Evolutionary conservation across 1,140 invertebrate species (phyloP).

Genomic region (Paramacrobiotus metropolitanus): DNA sequence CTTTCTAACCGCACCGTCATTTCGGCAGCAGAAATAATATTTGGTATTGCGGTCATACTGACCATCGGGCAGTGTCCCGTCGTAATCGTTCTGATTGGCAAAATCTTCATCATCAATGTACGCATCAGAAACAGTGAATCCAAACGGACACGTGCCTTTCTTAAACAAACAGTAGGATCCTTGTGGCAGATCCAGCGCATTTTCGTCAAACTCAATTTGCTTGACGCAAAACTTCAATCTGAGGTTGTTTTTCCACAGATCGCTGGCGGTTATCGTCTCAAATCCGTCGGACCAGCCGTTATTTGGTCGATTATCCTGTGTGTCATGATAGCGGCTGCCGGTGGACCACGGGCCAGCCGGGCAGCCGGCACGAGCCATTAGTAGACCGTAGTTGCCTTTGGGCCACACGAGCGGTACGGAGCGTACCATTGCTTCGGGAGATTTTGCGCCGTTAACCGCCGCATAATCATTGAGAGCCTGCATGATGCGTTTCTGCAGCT

Average conservation of each 20-base stretch:
- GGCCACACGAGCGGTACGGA: no score
- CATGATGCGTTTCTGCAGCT: no score
- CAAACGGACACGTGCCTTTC: not conserved
- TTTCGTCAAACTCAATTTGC: not conserved
- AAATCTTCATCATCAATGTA: not conserved
- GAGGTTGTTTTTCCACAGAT: not conserved
- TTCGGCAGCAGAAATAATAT: conserved; percentile 1
- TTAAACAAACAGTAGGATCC: not conserved
- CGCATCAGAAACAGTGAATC: no score
- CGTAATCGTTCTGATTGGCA: not conserved
- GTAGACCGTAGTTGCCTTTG: not conserved
- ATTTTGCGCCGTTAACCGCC: no score
- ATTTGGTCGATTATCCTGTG: not conserved
- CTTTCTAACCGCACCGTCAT: not conserved
- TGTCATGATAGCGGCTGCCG: not conserved
- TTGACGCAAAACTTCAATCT: not conserved
- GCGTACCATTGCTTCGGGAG: no score
- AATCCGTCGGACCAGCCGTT: not conserved
- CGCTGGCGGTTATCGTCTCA: not conserved
- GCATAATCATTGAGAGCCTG: no score
- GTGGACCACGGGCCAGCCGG: not conserved
- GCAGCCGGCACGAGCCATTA: not conserved
- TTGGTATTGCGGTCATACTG: not conserved
- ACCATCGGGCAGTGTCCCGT: not conserved
- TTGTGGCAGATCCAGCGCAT: not conserved